Percentiles rank a stretch among this genome's conserved stretches.
Conservation (phyloP, 2,797 vertebrate species). For the Enteromius afrohamiltoni region DNA sequence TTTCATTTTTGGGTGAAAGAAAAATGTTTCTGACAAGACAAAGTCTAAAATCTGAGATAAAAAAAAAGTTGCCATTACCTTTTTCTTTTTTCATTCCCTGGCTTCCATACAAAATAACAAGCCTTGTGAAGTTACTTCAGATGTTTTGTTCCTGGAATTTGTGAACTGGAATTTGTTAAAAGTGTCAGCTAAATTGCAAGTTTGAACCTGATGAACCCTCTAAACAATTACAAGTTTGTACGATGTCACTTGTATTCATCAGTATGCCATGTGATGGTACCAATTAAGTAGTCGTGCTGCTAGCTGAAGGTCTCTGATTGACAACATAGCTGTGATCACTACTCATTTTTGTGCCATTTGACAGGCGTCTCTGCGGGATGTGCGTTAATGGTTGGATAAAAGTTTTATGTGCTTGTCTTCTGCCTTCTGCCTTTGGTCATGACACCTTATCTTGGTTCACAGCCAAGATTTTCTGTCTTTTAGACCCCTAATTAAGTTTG, state of each 20-base stretch:
- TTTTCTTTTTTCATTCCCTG: not conserved
- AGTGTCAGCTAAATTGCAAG: conserved; percentile 18
- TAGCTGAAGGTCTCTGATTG: conserved; percentile 11
- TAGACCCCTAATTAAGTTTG: conserved; percentile 53
- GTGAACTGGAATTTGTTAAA: not conserved
- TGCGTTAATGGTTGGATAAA: conserved; percentile 22
- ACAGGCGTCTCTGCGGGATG: conserved; percentile 28
- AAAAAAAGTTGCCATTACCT: not conserved
- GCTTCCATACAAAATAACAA: not conserved
- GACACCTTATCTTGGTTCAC: conserved; percentile 34
- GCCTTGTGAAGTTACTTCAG: not conserved
- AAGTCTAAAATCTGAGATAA: not conserved
- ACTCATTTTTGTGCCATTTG: conserved; percentile 27
- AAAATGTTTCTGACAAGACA: not conserved
- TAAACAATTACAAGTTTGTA: conserved; percentile 21
- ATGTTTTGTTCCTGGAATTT: not conserved
- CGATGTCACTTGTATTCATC: conserved; percentile 3
- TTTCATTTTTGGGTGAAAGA: not conserved
- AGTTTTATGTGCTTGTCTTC: conserved; percentile 43
- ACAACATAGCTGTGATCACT: conserved; percentile 19
- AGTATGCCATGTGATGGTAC: not conserved
- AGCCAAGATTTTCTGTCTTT: conserved; percentile 42
- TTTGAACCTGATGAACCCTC: not conserved
- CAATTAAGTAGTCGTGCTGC: conserved; percentile 6
- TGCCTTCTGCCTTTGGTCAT: conserved; percentile 37